Conservation (phyloP, 2,888 invertebrate species). For the Oegoconia quadripuncta region DNA sequence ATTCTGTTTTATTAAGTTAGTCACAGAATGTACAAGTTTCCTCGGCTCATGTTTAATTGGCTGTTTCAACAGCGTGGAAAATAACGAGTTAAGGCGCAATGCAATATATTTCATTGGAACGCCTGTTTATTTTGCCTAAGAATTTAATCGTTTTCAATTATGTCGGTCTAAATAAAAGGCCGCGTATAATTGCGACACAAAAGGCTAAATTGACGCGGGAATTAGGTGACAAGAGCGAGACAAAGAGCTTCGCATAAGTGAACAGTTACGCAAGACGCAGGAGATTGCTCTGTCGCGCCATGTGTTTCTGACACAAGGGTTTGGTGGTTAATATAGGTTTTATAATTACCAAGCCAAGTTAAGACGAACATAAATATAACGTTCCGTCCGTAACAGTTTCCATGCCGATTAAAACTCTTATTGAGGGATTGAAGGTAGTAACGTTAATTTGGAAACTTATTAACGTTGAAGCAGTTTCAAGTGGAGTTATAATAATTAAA, state of each 20-base stretch:
- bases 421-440: slow-evolving; percentile 6
- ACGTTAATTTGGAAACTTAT: slow-evolving; percentile 32
- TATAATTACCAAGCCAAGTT: too few relatives aligned
- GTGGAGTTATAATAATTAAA: slow-evolving; percentile 42
- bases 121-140: not conserved
- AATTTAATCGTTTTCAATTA: slow-evolving; percentile 10
- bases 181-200: slow-evolving; percentile 22
- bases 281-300: too few relatives aligned
- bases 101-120: slow-evolving; percentile 8
- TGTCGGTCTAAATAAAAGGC: slow-evolving; percentile 1
- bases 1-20: slow-evolving; percentile 71
- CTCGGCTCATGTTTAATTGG: slow-evolving; percentile 62
- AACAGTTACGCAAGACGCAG: slow-evolving; percentile 26
- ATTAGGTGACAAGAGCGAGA: slow-evolving; percentile 23
- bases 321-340: too few relatives aligned
- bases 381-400: slow-evolving; percentile 2
- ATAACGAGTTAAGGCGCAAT: slow-evolving; percentile 26
- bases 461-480: slow-evolving; percentile 34
- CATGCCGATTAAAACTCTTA: not conserved
- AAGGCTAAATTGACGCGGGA: slow-evolving; percentile 21
- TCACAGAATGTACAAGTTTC: slow-evolving; percentile 62
- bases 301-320: too few relatives aligned
- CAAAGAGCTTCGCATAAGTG: slow-evolving; percentile 17
- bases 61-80: slow-evolving; percentile 50
- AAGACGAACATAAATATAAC: not conserved